phyloP scores from a whole-genome alignment of 2,797 vertebrate species.

The Phyllotis vaccarum region DNA sequence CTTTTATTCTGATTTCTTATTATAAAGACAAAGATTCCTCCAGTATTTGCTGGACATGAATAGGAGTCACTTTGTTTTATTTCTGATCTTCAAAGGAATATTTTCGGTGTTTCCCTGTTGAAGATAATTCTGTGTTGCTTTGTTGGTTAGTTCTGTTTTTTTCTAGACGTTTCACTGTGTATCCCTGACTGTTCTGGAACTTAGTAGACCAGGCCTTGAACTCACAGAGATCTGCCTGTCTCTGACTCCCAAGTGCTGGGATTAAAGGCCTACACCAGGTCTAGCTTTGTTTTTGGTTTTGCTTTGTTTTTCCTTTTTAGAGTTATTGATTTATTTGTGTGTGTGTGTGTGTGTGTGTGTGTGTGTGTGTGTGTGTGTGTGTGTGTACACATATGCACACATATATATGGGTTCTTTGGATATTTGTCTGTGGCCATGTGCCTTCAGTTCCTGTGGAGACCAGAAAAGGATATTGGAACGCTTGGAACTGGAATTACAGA shows the following conservation, averaged over 20 bases:
- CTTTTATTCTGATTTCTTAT: slow-evolving; percentile 26
- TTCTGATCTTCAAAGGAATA: slow-evolving; percentile 29
- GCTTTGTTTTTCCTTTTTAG: background rate
- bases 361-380: background rate
- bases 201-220: background rate
- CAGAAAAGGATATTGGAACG: background rate
- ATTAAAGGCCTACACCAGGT: too few species aligned
- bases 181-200: background rate
- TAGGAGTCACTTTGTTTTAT: slow-evolving; percentile 4
- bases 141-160: background rate
- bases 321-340: background rate
- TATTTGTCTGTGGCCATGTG: background rate
- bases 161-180: background rate
- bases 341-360: background rate
- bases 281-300: background rate
- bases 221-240: background rate
- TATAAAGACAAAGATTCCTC: background rate
- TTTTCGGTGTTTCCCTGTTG: background rate
- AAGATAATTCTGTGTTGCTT: slow-evolving; percentile 19
- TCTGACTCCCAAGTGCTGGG: background rate
- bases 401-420: background rate
- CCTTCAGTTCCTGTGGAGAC: background rate
- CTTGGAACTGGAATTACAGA: background rate
- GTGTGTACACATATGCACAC: too few species aligned
- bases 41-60: slow-evolving; percentile 29